Evolutionary conservation across 1,140 invertebrate genomes (phyloP), one percentile per base, ranked within the genome.

Genomic region (Orchesella cincta): DNA sequence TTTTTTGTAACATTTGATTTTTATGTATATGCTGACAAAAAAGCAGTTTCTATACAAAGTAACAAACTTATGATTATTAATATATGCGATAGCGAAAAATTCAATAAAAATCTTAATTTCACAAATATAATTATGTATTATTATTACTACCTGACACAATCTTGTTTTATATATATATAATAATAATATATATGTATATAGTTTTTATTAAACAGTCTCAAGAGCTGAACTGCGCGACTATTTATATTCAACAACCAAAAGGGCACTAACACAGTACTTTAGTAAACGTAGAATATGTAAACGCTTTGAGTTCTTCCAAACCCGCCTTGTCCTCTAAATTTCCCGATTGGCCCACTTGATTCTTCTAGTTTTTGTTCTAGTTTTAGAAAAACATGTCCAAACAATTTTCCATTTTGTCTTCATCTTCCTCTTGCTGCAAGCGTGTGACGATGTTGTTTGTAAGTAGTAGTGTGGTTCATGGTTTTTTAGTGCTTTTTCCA

Each of bases 171-270:
- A 46, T 46, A 46, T 12, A 12, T 46, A 20, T 46, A 46, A 12
- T 12, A n/a, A 62, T 29, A 31, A 33, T 31, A 67, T 31, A 31
- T 67, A 29, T 31, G 29, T 18, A 67, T 67, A 67, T 67, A 67
- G n/a, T n/a, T 67, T 31, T 26, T 67, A 67, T 67, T 67, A 31
- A 67, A 67, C 62, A 67, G 62, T 67, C 62, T 67, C 62, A 67
- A 67, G 62, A 67, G 62, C 62, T 67, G 62, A 67, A 67, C 62
- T 67, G 62, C 62, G 62, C 62, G 62, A 67, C 62, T 67, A 67
- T 67, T 67, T 67, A 31, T 31, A 67, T 33, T 67, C 62, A 67
- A 67, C 62, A 67, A 67, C 62, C 62, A 67, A 67, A 67, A 67
- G 62, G 62, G 62, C 62, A 67, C 62, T 67, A 67, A 67, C 62